Evolutionary conservation across 1,140 invertebrate genomes (phyloP), one percentile per base, ranked within the genome.

Genomic region (Asobara japonica): DNA sequence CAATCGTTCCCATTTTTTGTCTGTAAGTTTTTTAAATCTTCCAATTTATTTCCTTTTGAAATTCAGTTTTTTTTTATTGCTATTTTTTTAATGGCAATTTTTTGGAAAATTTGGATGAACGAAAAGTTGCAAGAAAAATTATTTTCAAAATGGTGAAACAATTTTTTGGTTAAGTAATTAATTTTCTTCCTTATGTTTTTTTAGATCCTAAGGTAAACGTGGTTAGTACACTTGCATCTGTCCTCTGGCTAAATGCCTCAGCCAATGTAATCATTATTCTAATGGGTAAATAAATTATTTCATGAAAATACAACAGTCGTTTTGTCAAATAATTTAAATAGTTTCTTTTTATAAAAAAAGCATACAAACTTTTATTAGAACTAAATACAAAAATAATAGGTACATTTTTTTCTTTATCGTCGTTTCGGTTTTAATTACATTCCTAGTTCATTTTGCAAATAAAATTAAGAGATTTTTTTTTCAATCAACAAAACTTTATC

Each of bases 361-460:
- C 82, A 83, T 85, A 85, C 79, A 85, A 84, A 84, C 77, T 79
- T 84, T 83, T 84, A 84, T 84, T 84, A 83, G 78, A 81, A 82
- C 80, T 83, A 84, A 77, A 80, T 85, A 85, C 81, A 85, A 85
- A 85, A 85, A 84, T 85, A 84, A 79, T 85, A 84, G 81, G 78
- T 83, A 85, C 82, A 85, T 83, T 80, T 82, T 77, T 76, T 79
- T 80, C 74, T 6, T n/a, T 67, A 2, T 41, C 11, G 11, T 41
- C 36, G 36, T 41, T 13, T 41, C 51, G 36, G 4, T 13, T 8
- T 41, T 33, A 33, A 33, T 33, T 33, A 33, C 31, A 33, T 45
- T 75, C 79, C 75, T 84, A 80, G 79, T 82, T 74, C 74, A 69
- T 66, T 38, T 67, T 74, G 72, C 75, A n/a, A n/a, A n/a, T n/a